Evolutionary conservation across 1,140 invertebrate genomes (phyloP).

Genomic region (Arctopsyche grandis): DNA sequence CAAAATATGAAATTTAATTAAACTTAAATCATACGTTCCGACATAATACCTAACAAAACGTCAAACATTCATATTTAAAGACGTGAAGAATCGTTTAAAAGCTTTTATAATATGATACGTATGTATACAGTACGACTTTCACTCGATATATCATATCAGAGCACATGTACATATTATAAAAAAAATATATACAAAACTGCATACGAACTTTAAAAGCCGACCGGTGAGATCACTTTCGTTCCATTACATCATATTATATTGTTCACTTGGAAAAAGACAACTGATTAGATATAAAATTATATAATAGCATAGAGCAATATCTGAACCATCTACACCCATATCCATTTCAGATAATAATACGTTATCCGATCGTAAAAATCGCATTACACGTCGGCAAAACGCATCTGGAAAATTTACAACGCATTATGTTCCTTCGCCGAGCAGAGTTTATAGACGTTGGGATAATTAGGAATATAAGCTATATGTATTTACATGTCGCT

Average conservation of each 20-base stretch:
- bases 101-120: too few species aligned
- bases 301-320: neutral
- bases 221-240: slow-evolving; percentile 1
- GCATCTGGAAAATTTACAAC: neutral
- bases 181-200: too few species aligned
- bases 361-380: neutral
- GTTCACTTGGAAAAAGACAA: neutral
- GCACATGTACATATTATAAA: too few species aligned
- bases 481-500: too few species aligned
- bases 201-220: neutral
- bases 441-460: neutral
- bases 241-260: neutral
- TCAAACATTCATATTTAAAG: too few species aligned
- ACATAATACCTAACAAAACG: too few species aligned
- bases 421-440: neutral
- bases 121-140: too few species aligned
- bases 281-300: neutral
- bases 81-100: too few species aligned
- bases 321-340: neutral
- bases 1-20: too few species aligned
- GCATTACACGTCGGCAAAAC: neutral
- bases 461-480: slow-evolving; percentile 26
- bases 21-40: too few species aligned
- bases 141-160: too few species aligned
- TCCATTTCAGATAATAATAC: neutral